These are phyloP conservation scores for Erythrocercus mccallii DNA, from an alignment of 2,113 vertebrate species.

Conservation along the genomic window DNA sequence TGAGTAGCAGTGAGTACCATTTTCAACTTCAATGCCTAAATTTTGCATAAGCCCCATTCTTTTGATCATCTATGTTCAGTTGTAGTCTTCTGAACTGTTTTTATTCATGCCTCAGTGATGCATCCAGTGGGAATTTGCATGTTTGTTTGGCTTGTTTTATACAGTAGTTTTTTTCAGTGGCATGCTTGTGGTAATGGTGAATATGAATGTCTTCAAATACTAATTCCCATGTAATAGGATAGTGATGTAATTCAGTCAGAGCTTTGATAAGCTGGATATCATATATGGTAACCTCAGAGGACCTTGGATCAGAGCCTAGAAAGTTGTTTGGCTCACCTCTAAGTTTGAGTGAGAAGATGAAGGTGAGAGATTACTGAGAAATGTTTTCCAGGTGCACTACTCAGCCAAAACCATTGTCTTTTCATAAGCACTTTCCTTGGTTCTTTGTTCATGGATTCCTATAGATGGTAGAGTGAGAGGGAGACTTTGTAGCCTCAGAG, in stretches of 20 bases:
- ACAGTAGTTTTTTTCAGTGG: background rate
- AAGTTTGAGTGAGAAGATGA: background rate
- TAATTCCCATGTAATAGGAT: background rate
- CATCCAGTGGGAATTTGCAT: background rate
- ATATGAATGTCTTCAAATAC: background rate
- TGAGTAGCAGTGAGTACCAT: background rate
- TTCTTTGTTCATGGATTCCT: background rate
- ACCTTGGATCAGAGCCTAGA: background rate
- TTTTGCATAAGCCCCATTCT: rapidly evolving
- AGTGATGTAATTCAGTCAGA: background rate
- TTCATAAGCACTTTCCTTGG: background rate
- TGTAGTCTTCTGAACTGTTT: background rate
- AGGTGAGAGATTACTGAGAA: background rate
- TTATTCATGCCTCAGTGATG: background rate
- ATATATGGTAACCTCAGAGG: background rate
- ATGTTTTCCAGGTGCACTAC: background rate
- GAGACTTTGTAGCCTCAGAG: background rate
- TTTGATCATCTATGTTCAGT: background rate
- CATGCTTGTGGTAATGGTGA: background rate
- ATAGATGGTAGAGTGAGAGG: background rate
- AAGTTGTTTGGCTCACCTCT: background rate
- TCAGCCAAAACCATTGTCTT: background rate
- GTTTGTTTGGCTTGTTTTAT: background rate
- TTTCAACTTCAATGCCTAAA: background rate
- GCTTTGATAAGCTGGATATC: background rate